phyloP scores from a whole-genome alignment of 2,797 vertebrate genomes.

The Euphonia xanthogaster region DNA sequence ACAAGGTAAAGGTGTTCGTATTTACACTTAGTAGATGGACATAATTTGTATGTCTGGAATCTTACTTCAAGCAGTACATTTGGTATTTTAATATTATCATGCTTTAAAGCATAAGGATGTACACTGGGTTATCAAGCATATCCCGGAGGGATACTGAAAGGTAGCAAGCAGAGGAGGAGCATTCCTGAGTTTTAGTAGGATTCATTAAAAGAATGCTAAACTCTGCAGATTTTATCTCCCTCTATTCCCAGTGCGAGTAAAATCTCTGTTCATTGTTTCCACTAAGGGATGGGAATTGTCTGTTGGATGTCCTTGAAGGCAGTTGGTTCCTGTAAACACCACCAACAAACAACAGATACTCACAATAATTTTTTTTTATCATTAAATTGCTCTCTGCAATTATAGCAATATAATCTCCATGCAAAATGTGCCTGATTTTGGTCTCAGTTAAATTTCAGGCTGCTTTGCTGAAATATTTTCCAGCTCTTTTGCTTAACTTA shows the following conservation, averaged over 20 bases:
- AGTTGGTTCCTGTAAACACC: not conserved
- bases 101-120: not conserved
- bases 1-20: not conserved
- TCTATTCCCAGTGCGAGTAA: not conserved
- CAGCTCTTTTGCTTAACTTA: not conserved
- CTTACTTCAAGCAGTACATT: not conserved
- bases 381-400: not conserved
- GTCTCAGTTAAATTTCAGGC: not conserved
- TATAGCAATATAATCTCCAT: not conserved
- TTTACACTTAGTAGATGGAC: not conserved
- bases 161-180: not conserved
- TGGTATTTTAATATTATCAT: not conserved
- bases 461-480: constrained; percentile 10
- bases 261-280: not conserved
- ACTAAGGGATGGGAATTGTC: not conserved
- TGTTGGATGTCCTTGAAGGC: not conserved
- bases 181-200: not conserved
- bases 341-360: not conserved
- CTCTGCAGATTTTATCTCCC: not conserved
- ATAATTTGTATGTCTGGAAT: not conserved
- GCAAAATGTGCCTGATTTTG: constrained; percentile 11
- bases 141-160: constrained; percentile 2
- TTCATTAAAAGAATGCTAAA: not conserved
- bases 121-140: not conserved
- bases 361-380: not conserved